Base-by-base conservation (phyloP, 2,797 vertebrate genomes). In the Acropternis orthonyx region DNA sequence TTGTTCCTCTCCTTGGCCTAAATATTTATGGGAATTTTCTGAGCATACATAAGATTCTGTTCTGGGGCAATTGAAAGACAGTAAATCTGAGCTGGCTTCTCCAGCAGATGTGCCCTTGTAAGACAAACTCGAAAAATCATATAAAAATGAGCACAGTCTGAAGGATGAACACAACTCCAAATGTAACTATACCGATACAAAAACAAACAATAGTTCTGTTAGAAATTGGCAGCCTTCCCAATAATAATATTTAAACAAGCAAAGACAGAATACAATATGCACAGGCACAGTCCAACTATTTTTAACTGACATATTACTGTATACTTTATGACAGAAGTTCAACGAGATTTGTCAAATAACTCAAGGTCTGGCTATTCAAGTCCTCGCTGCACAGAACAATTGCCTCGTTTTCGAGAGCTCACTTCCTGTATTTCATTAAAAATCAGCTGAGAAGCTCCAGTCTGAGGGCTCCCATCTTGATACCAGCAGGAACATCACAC, bases 211-310 rank as follows among this genome's bases (percentile, higher is more conserved):
- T 85, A 75, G 87, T 43, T 93, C 89, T 92, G 59, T 67, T 85
- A 46, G 78, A 88, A 87, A 74, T 7, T 96, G 96, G 95, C 91
- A 95, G 72, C 61, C 41, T 94, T 95, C 94, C 95, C 68, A 91
- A 91, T 68, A 89, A 89, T 88, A 96, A 93, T 96, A 96, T 96
- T 97, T 96, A 92, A 96, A 95, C 58, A 95, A 88, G 61, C 37
- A 56, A 92, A 92, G 93, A 41, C 72, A 79, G 90, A 95, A 94
- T 39, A 93, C 87, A 95, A 94, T 92, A 80, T 21, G 66, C 85
- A 80, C 72, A 91, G 91, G 46, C 95, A 34, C 30, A 55, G 19
- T 81, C 74, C 58, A 92, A 75, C 89, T 95, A 89, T 97, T 95
- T 96, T 88, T 37, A 92, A 96, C 89, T 94, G 88, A 94, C 67